Evolutionary conservation across 2,888 invertebrate species (phyloP).

Genomic region (Chaetogeoica ovagalla): DNA sequence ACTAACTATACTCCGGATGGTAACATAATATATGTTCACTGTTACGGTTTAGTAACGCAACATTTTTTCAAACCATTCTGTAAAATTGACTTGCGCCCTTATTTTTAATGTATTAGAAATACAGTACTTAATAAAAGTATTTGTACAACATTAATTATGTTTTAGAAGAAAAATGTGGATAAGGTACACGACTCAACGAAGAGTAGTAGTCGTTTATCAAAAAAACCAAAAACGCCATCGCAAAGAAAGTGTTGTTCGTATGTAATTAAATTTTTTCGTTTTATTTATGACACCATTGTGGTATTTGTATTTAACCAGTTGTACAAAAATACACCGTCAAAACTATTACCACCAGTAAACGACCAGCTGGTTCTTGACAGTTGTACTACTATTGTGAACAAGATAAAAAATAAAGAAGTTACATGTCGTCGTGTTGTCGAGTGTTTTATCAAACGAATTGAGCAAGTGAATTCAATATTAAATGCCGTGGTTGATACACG

Average conservation of each 20-base stretch:
- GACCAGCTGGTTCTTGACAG: slow-evolving; percentile 65
- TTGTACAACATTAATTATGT: background rate
- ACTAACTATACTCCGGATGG: too few species aligned
- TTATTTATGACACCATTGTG: slow-evolving; percentile 55
- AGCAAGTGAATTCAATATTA: slow-evolving; percentile 72
- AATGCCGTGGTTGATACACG: slow-evolving; percentile 84
- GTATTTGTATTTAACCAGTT: slow-evolving; percentile 55
- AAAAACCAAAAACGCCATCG: slow-evolving; percentile 8
- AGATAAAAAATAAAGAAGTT: slow-evolving; percentile 65
- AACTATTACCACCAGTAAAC: slow-evolving; percentile 60
- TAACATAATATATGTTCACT: too few species aligned
- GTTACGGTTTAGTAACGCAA: too few species aligned
- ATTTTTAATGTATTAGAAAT: too few species aligned
- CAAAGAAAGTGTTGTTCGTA: slow-evolving; percentile 35
- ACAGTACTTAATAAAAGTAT: background rate
- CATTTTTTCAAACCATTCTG: too few species aligned
- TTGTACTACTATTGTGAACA: slow-evolving; percentile 69
- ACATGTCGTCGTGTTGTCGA: slow-evolving; percentile 64
- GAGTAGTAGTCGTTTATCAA: background rate
- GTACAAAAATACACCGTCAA: slow-evolving; percentile 54
- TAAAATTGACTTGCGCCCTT: too few species aligned
- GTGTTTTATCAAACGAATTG: slow-evolving; percentile 76
- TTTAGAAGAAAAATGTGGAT: slow-evolving; percentile 22
- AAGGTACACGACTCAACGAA: background rate
- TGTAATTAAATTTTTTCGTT: slow-evolving; percentile 53